Percentiles rank a stretch among this genome's conserved stretches.
Conservation (phyloP, 2,888 invertebrate species). For the Poecilus cupreus region DNA sequence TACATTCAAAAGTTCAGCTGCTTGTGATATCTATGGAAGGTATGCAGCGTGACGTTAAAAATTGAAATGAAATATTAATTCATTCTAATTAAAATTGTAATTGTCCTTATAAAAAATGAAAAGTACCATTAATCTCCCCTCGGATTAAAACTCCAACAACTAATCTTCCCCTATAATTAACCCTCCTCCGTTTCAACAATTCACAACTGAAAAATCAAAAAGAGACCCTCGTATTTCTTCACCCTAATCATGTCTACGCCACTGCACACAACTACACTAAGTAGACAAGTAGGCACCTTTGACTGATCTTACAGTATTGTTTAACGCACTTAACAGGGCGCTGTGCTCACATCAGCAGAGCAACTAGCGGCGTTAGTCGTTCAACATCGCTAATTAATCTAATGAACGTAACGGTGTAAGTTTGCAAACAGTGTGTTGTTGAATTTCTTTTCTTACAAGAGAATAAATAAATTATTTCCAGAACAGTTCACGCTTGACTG, state of each 20-base stretch:
- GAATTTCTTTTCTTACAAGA: slow-evolving; percentile 13
- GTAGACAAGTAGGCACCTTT: neutral
- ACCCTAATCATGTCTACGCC: neutral
- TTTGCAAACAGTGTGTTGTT: neutral
- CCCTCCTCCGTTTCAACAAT: too few species aligned
- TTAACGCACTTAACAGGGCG: neutral
- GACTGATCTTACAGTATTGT: slow-evolving; percentile 24
- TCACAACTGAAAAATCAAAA: neutral
- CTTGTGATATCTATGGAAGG: too few species aligned
- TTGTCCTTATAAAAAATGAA: too few species aligned
- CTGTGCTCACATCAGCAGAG: neutral
- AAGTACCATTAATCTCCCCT: too few species aligned
- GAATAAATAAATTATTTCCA: neutral
- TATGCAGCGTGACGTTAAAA: too few species aligned
- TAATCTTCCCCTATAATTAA: too few species aligned
- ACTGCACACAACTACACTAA: neutral
- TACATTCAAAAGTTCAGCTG: too few species aligned
- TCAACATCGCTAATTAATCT: slow-evolving; percentile 31
- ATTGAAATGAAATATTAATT: too few species aligned
- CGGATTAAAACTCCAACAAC: too few species aligned
- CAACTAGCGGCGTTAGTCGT: neutral
- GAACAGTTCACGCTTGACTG: neutral
- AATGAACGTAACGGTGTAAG: slow-evolving; percentile 7
- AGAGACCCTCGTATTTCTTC: neutral
- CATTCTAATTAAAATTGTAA: too few species aligned